A percentile compares a stretch with the other conserved stretches of the same genome.
Conservation (phyloP, 1,140 invertebrate species). For the Drosophila obscura region DNA sequence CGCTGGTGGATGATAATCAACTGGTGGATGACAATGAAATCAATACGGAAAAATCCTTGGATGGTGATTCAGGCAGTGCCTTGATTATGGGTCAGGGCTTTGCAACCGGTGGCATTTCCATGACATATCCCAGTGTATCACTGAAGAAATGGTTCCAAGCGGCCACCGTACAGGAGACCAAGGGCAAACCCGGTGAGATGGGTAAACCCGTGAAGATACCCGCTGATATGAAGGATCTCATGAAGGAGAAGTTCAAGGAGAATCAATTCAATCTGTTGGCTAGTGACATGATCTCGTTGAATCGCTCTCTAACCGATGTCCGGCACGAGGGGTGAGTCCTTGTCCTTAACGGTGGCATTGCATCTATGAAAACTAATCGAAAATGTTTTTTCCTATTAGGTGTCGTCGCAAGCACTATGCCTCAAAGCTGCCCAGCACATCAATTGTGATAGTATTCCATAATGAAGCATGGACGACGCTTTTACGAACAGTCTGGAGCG, state of each 20-base stretch:
- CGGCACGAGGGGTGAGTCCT: conserved; percentile 92
- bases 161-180: conserved; percentile 88
- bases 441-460: conserved; percentile 98
- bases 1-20: conserved; percentile 75
- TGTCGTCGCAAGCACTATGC: conserved; percentile 92
- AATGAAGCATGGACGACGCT: conserved; percentile 99
- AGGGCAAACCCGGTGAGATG: conserved; percentile 92
- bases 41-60: conserved; percentile 81
- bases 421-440: conserved; percentile 92
- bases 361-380: too few relatives aligned
- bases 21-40: conserved; percentile 83
- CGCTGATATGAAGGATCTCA: conserved; percentile 91
- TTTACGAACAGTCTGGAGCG: conserved; percentile 97
- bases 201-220: conserved; percentile 95
- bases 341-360: neutral
- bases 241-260: conserved; percentile 97
- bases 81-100: conserved; percentile 69
- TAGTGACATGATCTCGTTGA: conserved; percentile 98
- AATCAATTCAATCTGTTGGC: conserved; percentile 99
- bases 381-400: conserved; percentile 82
- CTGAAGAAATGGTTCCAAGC: conserved; percentile 90
- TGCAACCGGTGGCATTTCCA: conserved; percentile 72
- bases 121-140: conserved; percentile 77
- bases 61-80: conserved; percentile 55
- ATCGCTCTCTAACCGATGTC: conserved; percentile 97